phyloP scores from a whole-genome alignment of 2,888 invertebrate genomes.

The Vannuccia rotundouncinata region DNA sequence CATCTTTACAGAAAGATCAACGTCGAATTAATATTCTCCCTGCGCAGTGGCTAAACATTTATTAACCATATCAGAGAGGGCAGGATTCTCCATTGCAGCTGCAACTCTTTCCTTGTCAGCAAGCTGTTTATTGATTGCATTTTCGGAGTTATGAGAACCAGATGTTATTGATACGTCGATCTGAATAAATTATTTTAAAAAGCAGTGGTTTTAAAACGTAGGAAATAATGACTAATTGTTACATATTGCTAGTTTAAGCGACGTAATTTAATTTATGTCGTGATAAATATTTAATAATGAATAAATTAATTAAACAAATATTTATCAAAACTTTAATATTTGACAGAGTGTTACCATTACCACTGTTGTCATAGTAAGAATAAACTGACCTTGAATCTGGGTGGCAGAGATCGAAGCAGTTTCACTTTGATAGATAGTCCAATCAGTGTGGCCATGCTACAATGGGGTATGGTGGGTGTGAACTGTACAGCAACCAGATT shows the following conservation, averaged over 20 bases:
- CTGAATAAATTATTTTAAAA: too few relatives aligned
- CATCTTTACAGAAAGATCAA: too few relatives aligned
- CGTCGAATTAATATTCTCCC: too few relatives aligned
- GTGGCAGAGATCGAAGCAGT: conserved; percentile 73
- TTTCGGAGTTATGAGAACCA: conserved; percentile 82
- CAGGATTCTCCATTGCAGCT: conserved; percentile 87
- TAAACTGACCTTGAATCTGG: conserved; percentile 59
- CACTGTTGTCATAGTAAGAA: too few relatives aligned
- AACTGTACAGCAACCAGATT: conserved; percentile 72
- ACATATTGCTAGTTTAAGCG: too few relatives aligned
- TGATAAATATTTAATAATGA: too few relatives aligned
- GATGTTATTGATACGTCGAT: conserved; percentile 80
- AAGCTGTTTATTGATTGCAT: conserved; percentile 90
- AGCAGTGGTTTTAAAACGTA: too few relatives aligned
- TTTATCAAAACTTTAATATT: not conserved
- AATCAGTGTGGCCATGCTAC: conserved; percentile 92
- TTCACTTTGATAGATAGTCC: conserved; percentile 87
- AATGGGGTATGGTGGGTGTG: conserved; percentile 96
- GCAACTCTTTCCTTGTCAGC: conserved; percentile 95
- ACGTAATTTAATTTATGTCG: too few relatives aligned
- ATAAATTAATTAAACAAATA: not conserved
- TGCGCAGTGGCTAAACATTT: conserved; percentile 63
- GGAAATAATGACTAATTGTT: too few relatives aligned
- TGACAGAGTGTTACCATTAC: not conserved
- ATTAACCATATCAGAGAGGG: conserved; percentile 84